phyloP scores from a whole-genome alignment of 1,140 invertebrate species.

The Drosophila simulans region DNA sequence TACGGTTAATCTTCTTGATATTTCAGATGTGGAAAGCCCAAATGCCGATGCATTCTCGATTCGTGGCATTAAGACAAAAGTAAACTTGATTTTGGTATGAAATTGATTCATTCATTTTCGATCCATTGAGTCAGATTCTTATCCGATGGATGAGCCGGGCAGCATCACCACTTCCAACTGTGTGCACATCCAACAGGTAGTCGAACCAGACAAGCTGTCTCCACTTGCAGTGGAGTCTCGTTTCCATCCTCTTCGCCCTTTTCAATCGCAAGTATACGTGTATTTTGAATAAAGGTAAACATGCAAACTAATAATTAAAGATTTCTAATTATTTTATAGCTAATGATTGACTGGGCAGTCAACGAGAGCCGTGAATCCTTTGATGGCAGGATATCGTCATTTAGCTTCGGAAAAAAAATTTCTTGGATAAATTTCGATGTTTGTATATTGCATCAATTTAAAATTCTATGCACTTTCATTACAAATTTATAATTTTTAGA shows the following conservation, averaged over 20 bases:
- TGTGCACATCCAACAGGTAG: constrained; percentile 47
- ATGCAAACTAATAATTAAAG: constrained; percentile 20
- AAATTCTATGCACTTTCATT: too few species aligned
- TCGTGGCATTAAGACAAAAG: constrained; percentile 60
- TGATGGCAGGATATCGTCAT: not conserved
- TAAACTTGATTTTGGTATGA: constrained; percentile 54
- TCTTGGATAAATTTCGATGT: not conserved
- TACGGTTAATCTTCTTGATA: constrained; percentile 73
- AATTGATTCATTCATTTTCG: constrained; percentile 70
- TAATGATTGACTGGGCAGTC: not conserved
- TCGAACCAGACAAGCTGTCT: constrained; percentile 63
- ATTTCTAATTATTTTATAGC: not conserved
- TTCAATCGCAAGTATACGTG: not conserved
- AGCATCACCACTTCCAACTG: constrained; percentile 31
- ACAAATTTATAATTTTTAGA: too few species aligned
- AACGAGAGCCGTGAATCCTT: not conserved
- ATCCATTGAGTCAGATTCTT: constrained; percentile 60
- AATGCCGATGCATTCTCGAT: constrained; percentile 70
- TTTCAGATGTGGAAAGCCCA: constrained; percentile 62
- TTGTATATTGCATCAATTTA: too few species aligned
- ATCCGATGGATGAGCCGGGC: constrained; percentile 40
- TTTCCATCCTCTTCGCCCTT: not conserved
- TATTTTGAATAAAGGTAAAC: constrained; percentile 11
- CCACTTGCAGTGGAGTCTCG: constrained; percentile 14
- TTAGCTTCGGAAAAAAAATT: too few species aligned